A percentile compares a stretch with the other conserved stretches of the same genome.
Conservation (phyloP, 2,797 vertebrate genomes). For the Serranus cabrilla region DNA sequence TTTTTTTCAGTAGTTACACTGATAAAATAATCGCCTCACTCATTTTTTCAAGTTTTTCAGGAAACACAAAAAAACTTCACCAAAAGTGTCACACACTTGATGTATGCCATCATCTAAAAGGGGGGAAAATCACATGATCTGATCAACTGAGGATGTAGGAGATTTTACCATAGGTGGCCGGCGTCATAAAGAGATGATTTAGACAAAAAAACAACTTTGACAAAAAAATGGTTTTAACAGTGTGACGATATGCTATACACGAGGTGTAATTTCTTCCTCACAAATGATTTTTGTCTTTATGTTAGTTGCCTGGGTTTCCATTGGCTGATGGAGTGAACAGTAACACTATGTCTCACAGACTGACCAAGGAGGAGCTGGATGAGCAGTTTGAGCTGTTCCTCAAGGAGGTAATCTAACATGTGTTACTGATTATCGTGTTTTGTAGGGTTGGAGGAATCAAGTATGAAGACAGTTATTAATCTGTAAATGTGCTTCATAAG, state of each 20-base stretch:
- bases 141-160: too few relatives aligned
- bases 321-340: slow-evolving; percentile 17
- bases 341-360: slow-evolving; percentile 84
- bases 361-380: slow-evolving; percentile 91
- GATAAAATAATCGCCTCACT: too few relatives aligned
- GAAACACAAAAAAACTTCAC: too few relatives aligned
- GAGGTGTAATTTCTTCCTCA: not conserved
- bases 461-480: not conserved
- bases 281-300: not conserved
- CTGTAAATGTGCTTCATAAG: not conserved
- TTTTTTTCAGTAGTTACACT: too few relatives aligned
- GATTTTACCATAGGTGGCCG: too few relatives aligned
- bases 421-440: too few relatives aligned
- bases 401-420: slow-evolving; percentile 89
- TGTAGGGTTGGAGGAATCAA: not conserved
- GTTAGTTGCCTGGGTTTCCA: not conserved
- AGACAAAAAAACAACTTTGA: too few relatives aligned
- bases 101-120: too few relatives aligned
- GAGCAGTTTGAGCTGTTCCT: slow-evolving; percentile 95
- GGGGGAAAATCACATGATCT: too few relatives aligned
- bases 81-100: too few relatives aligned
- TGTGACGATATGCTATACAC: not conserved
- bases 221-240: not conserved
- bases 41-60: too few relatives aligned
- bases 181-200: too few relatives aligned